Evolutionary conservation across 1,140 invertebrate species (phyloP), one percentile per base, ranked within the genome.

Genomic region (Zaprionus capensis): DNA sequence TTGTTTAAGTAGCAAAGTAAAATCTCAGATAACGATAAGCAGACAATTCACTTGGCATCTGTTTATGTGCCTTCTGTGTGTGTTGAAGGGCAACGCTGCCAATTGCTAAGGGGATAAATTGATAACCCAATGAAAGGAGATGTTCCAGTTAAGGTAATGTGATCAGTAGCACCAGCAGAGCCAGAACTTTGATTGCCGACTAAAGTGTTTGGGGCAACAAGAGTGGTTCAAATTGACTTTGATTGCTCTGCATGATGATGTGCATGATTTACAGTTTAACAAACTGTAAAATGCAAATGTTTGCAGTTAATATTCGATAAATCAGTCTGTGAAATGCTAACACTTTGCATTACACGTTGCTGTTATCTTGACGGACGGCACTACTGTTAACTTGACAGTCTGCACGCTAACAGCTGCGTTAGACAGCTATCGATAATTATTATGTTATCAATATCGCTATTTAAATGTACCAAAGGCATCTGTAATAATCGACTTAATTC

Each of bases 1-100:
- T 81, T 88, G 84, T 81, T 81, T 88, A 88, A 86, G 80, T 53
- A 78, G 80, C 69, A 76, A 49, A 79, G 75, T 87, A 69, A 72
- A 88, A 73, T 88, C 81, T 51, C 26, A 64, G 81, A 73, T 58
- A 73, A 62, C 66, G 64, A 81, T 76, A 73, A 69, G 78, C 80
- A 38, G 20, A 20, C 57, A 77, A 57, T 86, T 55, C 70, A 69
- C 62, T 87, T 82, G 64, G 72, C 73, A 73, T 80, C 82, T 82
- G 77, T 76, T 70, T 73, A 56, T 75, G 34, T 46, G 61, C 63
- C 15, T 6, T 46, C 7, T 46, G 41, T 17, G 14, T 70, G 70
- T 46, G 69, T 69, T 57, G 66, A 59, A 5, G 17, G 36, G 58
- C 71, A 51, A 15, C 31, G 31, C 36, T 53, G 28, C 31, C 28